These are phyloP conservation scores for Ophion ellenae DNA, from an alignment of 2,888 invertebrate genomes.

Conservation along the genomic window DNA sequence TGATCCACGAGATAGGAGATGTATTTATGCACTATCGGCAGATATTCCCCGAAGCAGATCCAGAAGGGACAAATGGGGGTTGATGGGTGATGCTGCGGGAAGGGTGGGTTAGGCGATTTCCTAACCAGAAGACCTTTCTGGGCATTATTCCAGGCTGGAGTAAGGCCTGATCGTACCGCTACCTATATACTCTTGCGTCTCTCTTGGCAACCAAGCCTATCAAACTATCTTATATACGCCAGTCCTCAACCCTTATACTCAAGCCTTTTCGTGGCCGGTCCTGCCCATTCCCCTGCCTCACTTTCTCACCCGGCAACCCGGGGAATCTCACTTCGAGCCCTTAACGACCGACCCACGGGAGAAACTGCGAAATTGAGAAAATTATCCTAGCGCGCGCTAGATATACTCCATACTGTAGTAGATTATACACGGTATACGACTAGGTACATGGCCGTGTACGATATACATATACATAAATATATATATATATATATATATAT, in stretches of 20 bases:
- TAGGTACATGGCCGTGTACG: conserved; percentile 10
- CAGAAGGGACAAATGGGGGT: conserved; percentile 39
- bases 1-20: not conserved
- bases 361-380: conserved; percentile 83
- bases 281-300: conserved; percentile 67
- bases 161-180: conserved; percentile 76
- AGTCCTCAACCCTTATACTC: conserved; percentile 52
- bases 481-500: conserved; percentile 10
- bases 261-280: conserved; percentile 54
- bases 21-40: conserved; percentile 5
- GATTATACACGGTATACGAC: conserved; percentile 32
- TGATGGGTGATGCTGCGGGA: conserved; percentile 34
- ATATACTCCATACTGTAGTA: conserved; percentile 73
- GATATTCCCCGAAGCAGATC: conserved; percentile 49
- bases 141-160: conserved; percentile 78
- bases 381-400: conserved; percentile 81
- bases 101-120: conserved; percentile 48
- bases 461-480: conserved; percentile 4
- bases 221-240: conserved; percentile 81
- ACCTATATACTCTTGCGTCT: conserved; percentile 68
- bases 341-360: conserved; percentile 83
- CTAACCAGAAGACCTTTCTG: conserved; percentile 74
- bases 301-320: conserved; percentile 74
- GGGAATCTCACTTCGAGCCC: conserved; percentile 83
- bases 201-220: conserved; percentile 83